A percentile compares a stretch with the other conserved stretches of the same genome.
Conservation (phyloP, 2,113 vertebrate species). For the Salvator merianae region DNA sequence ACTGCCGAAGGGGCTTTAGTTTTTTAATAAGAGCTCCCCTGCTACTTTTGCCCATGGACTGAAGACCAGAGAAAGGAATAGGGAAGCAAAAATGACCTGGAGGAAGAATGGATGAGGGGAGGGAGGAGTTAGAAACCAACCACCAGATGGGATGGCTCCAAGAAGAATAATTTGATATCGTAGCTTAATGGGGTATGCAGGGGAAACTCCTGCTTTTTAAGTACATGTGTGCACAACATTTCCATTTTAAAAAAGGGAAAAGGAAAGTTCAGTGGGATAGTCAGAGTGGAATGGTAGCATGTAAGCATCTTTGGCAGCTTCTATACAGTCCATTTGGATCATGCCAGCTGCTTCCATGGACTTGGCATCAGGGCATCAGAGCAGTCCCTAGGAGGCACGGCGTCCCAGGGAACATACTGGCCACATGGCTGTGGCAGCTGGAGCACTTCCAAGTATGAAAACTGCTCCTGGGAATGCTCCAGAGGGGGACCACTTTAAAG, state of each 20-base stretch:
- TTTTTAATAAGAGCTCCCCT: slow-evolving; percentile 88
- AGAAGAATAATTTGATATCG: slow-evolving; percentile 90
- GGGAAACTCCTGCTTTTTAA: slow-evolving; percentile 74
- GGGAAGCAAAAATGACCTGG: slow-evolving; percentile 75
- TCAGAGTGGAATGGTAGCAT: background rate
- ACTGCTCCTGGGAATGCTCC: too few relatives aligned
- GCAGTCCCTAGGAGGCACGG: too few relatives aligned
- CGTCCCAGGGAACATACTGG: too few relatives aligned
- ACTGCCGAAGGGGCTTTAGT: slow-evolving; percentile 82
- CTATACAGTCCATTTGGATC: too few relatives aligned
- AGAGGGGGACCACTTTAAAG: too few relatives aligned
- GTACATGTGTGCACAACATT: slow-evolving; percentile 62
- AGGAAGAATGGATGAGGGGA: slow-evolving; percentile 44
- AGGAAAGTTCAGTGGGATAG: slow-evolving; percentile 39
- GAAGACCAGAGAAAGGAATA: slow-evolving; percentile 76
- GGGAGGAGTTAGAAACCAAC: slow-evolving; percentile 71
- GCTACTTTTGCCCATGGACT: slow-evolving; percentile 85
- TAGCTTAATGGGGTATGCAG: slow-evolving; percentile 69
- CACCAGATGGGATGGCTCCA: slow-evolving; percentile 92
- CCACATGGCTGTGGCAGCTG: too few relatives aligned
- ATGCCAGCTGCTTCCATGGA: too few relatives aligned
- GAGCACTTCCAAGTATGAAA: too few relatives aligned
- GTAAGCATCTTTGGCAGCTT: background rate
- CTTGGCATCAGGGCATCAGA: too few relatives aligned
- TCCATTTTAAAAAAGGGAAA: too few relatives aligned